phyloP scores from a whole-genome alignment of 2,113 vertebrate genomes.

The Hiodon tergisus region DNA sequence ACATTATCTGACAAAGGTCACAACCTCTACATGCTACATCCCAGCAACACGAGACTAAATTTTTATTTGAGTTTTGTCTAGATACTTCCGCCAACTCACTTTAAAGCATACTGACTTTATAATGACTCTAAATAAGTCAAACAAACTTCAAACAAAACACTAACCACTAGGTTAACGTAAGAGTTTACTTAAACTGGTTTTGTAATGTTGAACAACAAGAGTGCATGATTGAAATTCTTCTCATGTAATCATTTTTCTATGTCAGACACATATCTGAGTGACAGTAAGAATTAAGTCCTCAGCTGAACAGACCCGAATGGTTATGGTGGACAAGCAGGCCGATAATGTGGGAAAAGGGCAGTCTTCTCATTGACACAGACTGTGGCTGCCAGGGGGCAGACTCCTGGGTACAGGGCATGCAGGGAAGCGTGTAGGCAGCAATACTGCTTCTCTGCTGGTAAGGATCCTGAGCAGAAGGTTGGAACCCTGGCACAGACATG shows the following conservation, averaged over 20 bases:
- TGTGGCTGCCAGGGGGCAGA: conserved; percentile 19
- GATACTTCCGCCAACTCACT: too few species aligned
- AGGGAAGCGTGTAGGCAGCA: conserved; percentile 30
- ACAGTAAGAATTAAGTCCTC: neutral
- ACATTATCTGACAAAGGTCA: neutral
- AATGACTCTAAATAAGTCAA: too few species aligned
- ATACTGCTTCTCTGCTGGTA: conserved; percentile 28
- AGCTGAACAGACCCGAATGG: conserved; percentile 24
- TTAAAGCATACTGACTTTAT: too few species aligned
- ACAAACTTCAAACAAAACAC: too few species aligned
- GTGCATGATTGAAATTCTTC: too few species aligned
- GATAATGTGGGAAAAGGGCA: conserved; percentile 34
- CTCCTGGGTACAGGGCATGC: conserved; percentile 25
- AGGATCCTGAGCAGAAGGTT: conserved; percentile 24
- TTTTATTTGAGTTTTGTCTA: too few species aligned
- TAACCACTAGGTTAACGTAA: too few species aligned
- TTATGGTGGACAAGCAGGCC: conserved; percentile 28
- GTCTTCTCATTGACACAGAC: conserved; percentile 28
- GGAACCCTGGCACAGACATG: conserved; percentile 32
- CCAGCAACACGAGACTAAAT: too few species aligned
- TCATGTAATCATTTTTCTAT: too few species aligned
- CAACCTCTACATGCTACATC: neutral
- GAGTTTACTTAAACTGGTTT: too few species aligned
- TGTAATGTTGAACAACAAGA: too few species aligned
- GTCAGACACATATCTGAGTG: neutral